Base-by-base conservation (phyloP, 2,888 invertebrate species). In the Microplitis manilae region DNA sequence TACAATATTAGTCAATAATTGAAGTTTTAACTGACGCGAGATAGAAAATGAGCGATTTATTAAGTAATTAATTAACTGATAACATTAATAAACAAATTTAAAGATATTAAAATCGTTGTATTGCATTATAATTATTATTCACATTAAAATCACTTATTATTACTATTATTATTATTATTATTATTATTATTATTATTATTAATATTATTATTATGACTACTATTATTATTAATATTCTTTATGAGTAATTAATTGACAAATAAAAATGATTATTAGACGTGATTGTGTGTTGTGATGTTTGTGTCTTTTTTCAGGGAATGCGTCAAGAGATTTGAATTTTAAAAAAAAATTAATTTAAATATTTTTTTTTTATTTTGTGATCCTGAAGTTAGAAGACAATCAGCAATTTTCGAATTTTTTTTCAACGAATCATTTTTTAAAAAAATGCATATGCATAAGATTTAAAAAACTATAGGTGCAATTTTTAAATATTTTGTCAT, bases 1-100 rank as follows among this genome's bases (percentile, higher is more conserved):
- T 83, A 84, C 83, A 82, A 83, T 83, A 79, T 79, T 84, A 84
- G 82, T 84, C 82, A 83, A 84, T 83, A 85, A 83, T 80, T 84
- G 78, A 82, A 50, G 50, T 13, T 50, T 50, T 13, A 50, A 50
- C 9, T 50, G 83, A 81, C 80, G 75, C 79, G 40, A 72, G 73
- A 77, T 68, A 67, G 67, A 64, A 38, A 40, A 62, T 38, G 73
- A 69, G 15, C 61, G 64, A 74, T 61, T 71, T 20, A 73, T 40
- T 62, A 70, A 78, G 59, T 8, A 70, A 72, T n/a, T 62, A 62
- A 62, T 13, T 30, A 50, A 50, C 50, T 50, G 68, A 38, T 68
- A 64, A 69, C 6, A 64, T 60, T 73, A 73, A 59, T 39, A 77
- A 61, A 75, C n/a, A 38, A 59, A 76, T 73, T 50, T 61, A 68